Conservation (phyloP, 1,140 invertebrate genomes). For the Fopius arisanus region DNA sequence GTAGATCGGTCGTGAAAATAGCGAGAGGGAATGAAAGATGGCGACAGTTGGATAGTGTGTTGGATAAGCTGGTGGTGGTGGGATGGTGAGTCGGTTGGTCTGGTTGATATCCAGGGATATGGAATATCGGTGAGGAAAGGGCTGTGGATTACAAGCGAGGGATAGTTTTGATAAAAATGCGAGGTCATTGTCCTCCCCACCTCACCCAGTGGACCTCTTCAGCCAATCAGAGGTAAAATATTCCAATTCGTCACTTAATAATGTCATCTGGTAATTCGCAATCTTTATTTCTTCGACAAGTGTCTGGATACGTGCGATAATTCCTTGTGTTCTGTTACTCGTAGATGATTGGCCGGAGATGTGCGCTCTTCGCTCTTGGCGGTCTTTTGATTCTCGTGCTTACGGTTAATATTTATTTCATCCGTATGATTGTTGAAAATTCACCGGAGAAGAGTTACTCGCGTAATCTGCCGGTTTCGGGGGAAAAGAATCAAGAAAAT, state of each 20-base stretch:
- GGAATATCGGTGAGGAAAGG: no score
- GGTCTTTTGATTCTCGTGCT: conserved; percentile 57
- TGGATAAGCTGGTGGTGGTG: no score
- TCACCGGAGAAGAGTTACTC: conserved; percentile 43
- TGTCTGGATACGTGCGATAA: no score
- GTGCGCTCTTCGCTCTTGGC: conserved; percentile 51
- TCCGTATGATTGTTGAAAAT: conserved; percentile 58
- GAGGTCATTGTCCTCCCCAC: background rate
- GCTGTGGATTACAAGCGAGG: no score
- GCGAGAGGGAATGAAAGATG: background rate
- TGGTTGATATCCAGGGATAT: no score
- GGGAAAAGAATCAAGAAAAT: conserved; percentile 32
- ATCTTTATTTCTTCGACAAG: background rate
- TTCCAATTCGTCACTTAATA: background rate
- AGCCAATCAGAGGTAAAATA: background rate
- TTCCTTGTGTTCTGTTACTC: conserved; percentile 24
- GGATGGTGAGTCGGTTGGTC: no score
- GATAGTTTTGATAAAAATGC: background rate
- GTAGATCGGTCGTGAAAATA: background rate
- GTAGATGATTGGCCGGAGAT: conserved; percentile 60
- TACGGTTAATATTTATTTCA: conserved; percentile 55
- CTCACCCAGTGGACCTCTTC: background rate
- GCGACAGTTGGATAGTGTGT: background rate
- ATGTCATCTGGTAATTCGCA: background rate
- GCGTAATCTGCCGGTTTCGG: conserved; percentile 37